Evolutionary conservation across 1,140 invertebrate genomes (phyloP), one percentile per base, ranked within the genome.

Genomic region (Whitmania pigra): DNA sequence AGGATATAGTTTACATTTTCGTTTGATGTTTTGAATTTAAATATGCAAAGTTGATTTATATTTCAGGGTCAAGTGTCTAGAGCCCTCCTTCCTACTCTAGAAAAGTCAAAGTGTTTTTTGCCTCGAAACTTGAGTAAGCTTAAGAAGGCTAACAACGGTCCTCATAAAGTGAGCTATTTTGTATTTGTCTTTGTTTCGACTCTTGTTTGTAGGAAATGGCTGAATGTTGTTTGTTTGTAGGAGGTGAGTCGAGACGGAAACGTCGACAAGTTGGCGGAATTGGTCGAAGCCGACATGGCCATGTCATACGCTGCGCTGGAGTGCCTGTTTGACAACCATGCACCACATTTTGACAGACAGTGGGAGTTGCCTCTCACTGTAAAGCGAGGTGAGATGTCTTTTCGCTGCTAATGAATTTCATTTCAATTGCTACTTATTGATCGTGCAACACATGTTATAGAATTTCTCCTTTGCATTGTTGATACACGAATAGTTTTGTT

Each of bases 241-340:
- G 27, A 63, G 11, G 29, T 25, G 29, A 63, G 22, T 7, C 11
- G 6, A 25, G 57, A 63, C 57, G 57, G 29, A 63, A 63, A 31
- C 57, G 11, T 63, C 9, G 22, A 31, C 29, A 31, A 63, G 57
- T 13, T 63, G 57, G 29, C 22, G 6, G 57, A 49, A 49, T 49
- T 17, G 43, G 2, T 63, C 9, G 57, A 13, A 25, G 57, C 29
- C 57, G 20, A 63, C 29, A 13, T 63, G 22, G 22, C 29, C 57
- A 63, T 63, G 57, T 63, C 57, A 1, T 63, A 63, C 20, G 6
- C 4, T 63, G 57, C 57, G 9, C 18, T 63, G 57, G 57, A 63
- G 18, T 63, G 57, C 18, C 22, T 63, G 20, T 63, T 63, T 31
- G 57, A 63, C 57, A 63, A 63, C 57, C 57, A 63, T 63, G 22